Base-by-base conservation (phyloP, 2,113 vertebrate species). In the Sigmodon hispidus region DNA sequence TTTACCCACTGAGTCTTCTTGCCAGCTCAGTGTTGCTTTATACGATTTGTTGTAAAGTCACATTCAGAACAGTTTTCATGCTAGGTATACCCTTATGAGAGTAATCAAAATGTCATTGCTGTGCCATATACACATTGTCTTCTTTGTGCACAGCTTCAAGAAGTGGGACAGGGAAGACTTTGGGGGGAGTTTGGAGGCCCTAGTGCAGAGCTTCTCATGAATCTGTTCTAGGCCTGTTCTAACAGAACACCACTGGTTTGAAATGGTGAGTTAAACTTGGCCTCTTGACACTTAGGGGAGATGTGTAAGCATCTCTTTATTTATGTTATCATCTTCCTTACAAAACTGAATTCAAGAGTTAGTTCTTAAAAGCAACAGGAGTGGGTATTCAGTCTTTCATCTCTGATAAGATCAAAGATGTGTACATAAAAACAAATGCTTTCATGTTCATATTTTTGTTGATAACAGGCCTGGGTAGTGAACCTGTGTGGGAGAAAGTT, bases 371-470 rank as follows among this genome's bases (percentile, higher is more conserved):
- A 94, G 93, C 89, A 94, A 65, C 81, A 81, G 40, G 80, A 87
- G 72, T 91, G 57, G 36, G 52, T 90, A 34, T 96, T 97, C 92
- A 87, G 81, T 92, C 93, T 93, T 96, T 95, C 80, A 81, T 93
- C 87, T 94, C 69, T 72, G 72, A 94, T 94, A 81, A 50, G 87
- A 97, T 97, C 92, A 96, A 97, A 96, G 94, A 86, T 88, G 19
- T 94, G 40, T 87, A 95, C 88, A 96, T 65, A 80, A 94, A 96
- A 97, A 96, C 94, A 97, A 97, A 96, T 52, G 89, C 57, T 93
- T 96, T 94, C 70, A 75, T 73, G 90, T 45, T 96, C 9, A 7
- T 96, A 59, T 95, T 92, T 97, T 95, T 96, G 81, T 90, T 95
- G 90, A 89, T 93, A 96, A 97, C 84, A 96, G 67, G 67, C 69